phyloP scores from a whole-genome alignment of 2,888 invertebrate genomes.

The Pseudococcus jackbeardsleyi region DNA sequence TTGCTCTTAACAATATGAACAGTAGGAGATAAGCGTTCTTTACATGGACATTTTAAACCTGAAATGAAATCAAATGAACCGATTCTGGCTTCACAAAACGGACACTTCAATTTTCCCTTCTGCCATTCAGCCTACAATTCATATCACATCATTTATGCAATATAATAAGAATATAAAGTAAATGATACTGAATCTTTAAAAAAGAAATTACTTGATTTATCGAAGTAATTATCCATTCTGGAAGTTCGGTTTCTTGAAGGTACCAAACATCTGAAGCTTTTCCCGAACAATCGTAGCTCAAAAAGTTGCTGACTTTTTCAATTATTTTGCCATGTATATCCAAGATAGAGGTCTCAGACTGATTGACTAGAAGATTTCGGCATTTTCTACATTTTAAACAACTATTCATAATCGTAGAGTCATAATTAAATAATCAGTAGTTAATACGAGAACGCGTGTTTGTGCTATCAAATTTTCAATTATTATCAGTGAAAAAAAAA shows the following conservation, averaged over 20 bases:
- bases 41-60: constrained; percentile 77
- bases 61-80: constrained; percentile 79
- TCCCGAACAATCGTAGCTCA: constrained; percentile 67
- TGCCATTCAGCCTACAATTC: constrained; percentile 73
- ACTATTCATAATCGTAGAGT: neutral
- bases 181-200: neutral
- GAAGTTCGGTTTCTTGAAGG: constrained; percentile 74
- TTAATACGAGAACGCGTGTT: neutral
- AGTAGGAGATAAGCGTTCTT: constrained; percentile 73
- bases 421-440: neutral
- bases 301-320: constrained; percentile 64
- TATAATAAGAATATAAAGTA: neutral
- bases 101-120: constrained; percentile 78
- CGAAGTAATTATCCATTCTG: constrained; percentile 74
- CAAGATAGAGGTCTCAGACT: constrained; percentile 64
- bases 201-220: constrained; percentile 71
- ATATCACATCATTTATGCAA: neutral
- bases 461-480: neutral
- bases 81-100: constrained; percentile 75
- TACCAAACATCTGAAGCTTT: constrained; percentile 70
- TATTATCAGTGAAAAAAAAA: no score
- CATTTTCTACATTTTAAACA: constrained; percentile 67
- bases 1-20: constrained; percentile 77
- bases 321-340: constrained; percentile 66
- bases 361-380: constrained; percentile 66